phyloP scores from a whole-genome alignment of 2,888 invertebrate genomes.

The Nycteola revayana region DNA sequence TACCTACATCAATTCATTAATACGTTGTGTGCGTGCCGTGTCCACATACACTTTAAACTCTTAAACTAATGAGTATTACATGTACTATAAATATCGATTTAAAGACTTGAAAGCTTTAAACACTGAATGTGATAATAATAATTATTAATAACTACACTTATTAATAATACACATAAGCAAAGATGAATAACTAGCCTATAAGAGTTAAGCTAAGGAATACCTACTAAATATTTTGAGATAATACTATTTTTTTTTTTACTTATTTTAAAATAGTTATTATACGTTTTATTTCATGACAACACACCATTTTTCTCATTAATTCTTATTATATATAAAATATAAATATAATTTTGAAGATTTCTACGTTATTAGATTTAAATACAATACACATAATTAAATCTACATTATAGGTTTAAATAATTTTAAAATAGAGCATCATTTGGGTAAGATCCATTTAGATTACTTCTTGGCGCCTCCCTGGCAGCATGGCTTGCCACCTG shows the following conservation, averaged over 20 bases:
- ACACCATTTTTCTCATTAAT: conserved; percentile 39
- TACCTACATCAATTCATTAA: conserved; percentile 38
- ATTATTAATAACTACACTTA: conserved; percentile 29
- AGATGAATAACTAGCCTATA: conserved; percentile 29
- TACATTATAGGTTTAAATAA: conserved; percentile 21
- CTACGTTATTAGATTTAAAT: conserved; percentile 33
- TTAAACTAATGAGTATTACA: conserved; percentile 74
- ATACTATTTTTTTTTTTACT: conserved; percentile 11
- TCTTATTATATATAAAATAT: conserved; percentile 1
- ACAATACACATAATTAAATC: conserved; percentile 11
- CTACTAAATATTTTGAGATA: conserved; percentile 11
- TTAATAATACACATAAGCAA: conserved; percentile 37
- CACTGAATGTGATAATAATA: conserved; percentile 65
- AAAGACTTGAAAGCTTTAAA: conserved; percentile 51
- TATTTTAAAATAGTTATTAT: conserved; percentile 5
- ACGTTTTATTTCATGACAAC: conserved; percentile 56
- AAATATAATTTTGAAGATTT: conserved; percentile 26
- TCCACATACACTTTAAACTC: conserved; percentile 38
- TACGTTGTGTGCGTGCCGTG: conserved; percentile 65
- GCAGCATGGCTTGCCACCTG: conserved; percentile 74
- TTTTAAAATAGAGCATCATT: conserved; percentile 31
- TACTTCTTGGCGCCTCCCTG: conserved; percentile 59
- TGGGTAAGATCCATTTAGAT: conserved; percentile 19
- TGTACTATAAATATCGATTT: conserved; percentile 57
- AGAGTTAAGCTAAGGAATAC: conserved; percentile 16